These are phyloP conservation scores for Pseudochromis fuscus DNA, from an alignment of 2,797 vertebrate genomes.

Conservation along the genomic window DNA sequence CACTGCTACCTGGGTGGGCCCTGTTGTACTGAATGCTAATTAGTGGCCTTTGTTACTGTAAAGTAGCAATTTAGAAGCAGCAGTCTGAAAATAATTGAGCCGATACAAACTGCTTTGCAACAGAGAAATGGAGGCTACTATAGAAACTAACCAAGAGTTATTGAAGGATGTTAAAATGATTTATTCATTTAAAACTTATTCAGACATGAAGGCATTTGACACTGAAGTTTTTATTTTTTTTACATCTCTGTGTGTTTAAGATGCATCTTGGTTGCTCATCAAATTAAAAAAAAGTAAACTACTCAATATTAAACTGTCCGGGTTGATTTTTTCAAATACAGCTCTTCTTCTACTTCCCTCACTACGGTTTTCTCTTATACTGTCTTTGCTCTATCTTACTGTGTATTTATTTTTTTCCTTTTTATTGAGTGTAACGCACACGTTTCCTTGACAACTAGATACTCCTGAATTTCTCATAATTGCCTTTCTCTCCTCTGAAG, in stretches of 20 bases:
- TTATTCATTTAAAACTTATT: constrained; percentile 23
- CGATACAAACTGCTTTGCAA: constrained; percentile 3
- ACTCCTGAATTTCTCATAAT: constrained; percentile 49
- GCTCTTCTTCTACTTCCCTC: not conserved
- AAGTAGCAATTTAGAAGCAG: not conserved
- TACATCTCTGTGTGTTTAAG: constrained; percentile 19
- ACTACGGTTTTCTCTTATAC: constrained; percentile 2
- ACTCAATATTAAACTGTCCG: constrained; percentile 49
- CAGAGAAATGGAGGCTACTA: constrained; percentile 1
- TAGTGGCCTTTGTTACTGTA: constrained; percentile 7
- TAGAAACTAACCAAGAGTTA: not conserved
- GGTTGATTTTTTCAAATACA: constrained; percentile 23
- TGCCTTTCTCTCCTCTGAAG: constrained; percentile 37
- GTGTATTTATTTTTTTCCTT: not conserved
- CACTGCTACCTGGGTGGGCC: not conserved
- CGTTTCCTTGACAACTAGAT: constrained; percentile 44
- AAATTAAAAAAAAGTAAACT: constrained; percentile 26
- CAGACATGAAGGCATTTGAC: constrained; percentile 34
- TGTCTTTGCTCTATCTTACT: not conserved
- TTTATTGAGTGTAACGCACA: not conserved
- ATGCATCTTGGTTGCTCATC: constrained; percentile 48
- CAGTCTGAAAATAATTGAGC: not conserved
- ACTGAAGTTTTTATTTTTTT: constrained; percentile 25
- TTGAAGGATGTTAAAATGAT: constrained; percentile 3
- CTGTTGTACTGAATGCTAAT: constrained; percentile 1